phyloP scores from a whole-genome alignment of 2,797 vertebrate species.

The Zenarchopterus dispar region DNA sequence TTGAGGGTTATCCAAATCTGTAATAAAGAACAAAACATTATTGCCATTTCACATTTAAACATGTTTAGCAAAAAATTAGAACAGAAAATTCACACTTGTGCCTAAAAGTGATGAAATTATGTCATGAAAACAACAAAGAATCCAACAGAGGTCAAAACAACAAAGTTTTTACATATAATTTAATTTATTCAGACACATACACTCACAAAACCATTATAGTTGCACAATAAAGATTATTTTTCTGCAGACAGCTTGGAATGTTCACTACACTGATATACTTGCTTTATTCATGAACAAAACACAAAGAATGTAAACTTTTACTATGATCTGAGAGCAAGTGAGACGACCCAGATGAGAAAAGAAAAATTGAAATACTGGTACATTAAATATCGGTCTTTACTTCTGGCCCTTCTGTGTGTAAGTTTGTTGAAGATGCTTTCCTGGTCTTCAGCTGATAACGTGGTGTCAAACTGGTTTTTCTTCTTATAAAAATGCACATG shows the following conservation, averaged over 20 bases:
- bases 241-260: slow-evolving; percentile 68
- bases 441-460: background rate
- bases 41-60: too few relatives aligned
- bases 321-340: slow-evolving; percentile 23
- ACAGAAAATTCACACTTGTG: too few relatives aligned
- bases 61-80: too few relatives aligned
- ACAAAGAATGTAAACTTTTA: slow-evolving; percentile 70
- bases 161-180: slow-evolving; percentile 62
- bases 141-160: background rate
- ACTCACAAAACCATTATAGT: slow-evolving; percentile 66
- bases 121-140: background rate
- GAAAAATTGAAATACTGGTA: background rate
- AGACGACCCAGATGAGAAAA: slow-evolving; percentile 3
- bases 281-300: slow-evolving; percentile 50
- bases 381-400: background rate
- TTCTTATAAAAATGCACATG: background rate
- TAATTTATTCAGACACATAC: slow-evolving; percentile 75
- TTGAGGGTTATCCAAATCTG: too few relatives aligned
- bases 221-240: slow-evolving; percentile 57
- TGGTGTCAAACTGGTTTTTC: background rate
- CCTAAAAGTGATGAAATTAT: too few relatives aligned
- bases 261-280: slow-evolving; percentile 55
- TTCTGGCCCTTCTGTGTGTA: background rate
- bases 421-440: background rate
- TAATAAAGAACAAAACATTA: too few relatives aligned